Percentiles rank a stretch among this genome's conserved stretches.
Conservation (phyloP, 2,797 vertebrate genomes). For the Coluber constrictor region DNA sequence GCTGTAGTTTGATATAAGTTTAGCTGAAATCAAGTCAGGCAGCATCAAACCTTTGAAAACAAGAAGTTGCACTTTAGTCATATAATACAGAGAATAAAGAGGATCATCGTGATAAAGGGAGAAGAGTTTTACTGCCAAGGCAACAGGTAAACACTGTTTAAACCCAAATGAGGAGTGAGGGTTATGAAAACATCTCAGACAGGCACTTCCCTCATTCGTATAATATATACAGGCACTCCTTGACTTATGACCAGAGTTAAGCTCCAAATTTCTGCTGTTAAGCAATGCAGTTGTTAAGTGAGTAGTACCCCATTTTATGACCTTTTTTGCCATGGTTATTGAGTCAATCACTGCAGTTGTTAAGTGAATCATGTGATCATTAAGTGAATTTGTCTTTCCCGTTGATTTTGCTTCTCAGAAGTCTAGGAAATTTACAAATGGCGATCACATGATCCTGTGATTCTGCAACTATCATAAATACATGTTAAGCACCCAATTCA, state of each 20-base stretch:
- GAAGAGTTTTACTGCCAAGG: background rate
- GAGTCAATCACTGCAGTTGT: background rate
- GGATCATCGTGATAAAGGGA: background rate
- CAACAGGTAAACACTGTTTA: background rate
- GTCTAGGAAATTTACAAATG: background rate
- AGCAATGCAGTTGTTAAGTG: background rate
- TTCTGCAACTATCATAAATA: background rate
- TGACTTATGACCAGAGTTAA: background rate
- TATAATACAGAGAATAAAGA: background rate
- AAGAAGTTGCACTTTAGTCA: constrained; percentile 15
- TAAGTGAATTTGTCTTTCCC: background rate
- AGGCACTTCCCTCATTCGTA: background rate
- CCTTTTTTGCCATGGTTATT: background rate
- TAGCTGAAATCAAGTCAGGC: constrained; percentile 79
- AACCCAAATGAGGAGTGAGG: background rate
- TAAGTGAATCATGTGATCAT: background rate
- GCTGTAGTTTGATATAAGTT: constrained; percentile 82
- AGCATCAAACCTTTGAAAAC: constrained; percentile 82
- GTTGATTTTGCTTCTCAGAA: background rate
- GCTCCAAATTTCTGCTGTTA: background rate
- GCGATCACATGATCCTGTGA: background rate
- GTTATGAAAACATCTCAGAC: background rate
- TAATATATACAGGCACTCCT: background rate
- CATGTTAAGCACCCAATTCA: background rate
- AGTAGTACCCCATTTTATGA: background rate